Base-by-base conservation (phyloP, 2,797 vertebrate genomes). In the Phrynocephalus guinanensis region DNA sequence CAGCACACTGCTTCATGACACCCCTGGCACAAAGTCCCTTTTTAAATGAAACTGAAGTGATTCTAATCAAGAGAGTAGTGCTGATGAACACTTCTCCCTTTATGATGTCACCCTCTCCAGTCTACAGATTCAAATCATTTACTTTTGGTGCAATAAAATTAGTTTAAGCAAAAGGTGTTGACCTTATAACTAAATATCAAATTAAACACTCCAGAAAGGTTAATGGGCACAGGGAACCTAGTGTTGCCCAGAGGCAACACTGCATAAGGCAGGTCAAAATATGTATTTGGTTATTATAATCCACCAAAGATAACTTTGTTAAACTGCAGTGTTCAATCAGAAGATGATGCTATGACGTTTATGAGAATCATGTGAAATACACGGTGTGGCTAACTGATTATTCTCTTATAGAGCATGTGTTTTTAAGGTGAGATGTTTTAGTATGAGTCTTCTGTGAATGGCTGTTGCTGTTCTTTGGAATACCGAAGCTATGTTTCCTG, bases 171-270 rank as follows among this genome's bases (percentile, higher is more conserved):
- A 30, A 93, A 91, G 86, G 90, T 91, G 93, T 82, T 93, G 92
- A 91, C 90, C 90, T 94, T 91, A 26, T 89, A 26, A 38, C 50
- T 56, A 86, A 91, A 30, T 83, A 0, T 2, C 1, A 88, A 87
- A 92, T 87, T 82, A 92, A 88, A 91, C 88, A 56, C 87, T 90
- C 68, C 0, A 3, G 48, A 94, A 93, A 94, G 91, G 93, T 93
- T 92, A 92, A 92, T 89, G 91, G 88, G 86, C 79, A 63, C 24
- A 2, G 15, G 88, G 50, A 6, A 11, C 71, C 79, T 88, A 7
- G 2, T 6, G 86, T 79, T 28, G 38, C 26, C 18, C 82, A 0
- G 6, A 60, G 71, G 24, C 5, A 0, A 13, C 1, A 83, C 22
- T 82, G n/a, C 70, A n/a, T 13, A 81, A 7, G 0, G 44, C 52